phyloP scores from a whole-genome alignment of 1,140 invertebrate species.

The Philaenus spumarius region DNA sequence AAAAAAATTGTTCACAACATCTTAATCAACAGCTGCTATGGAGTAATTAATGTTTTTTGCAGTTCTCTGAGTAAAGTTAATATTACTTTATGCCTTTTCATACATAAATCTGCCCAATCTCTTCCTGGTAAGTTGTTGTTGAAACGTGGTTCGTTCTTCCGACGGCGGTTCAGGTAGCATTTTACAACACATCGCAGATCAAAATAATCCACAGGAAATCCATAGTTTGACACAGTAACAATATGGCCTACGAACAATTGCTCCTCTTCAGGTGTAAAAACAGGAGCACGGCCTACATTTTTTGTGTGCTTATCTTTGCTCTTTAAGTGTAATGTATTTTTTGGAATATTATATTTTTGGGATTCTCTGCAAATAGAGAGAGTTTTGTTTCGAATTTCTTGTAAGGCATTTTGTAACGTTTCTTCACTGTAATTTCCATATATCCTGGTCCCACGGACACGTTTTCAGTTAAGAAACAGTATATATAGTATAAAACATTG shows the following conservation, averaged over 20 bases:
- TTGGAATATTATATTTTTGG: too few species aligned
- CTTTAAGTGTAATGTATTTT: too few species aligned
- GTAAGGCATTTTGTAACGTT: too few species aligned
- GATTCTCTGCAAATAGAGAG: too few species aligned
- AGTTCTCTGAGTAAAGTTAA: conserved; percentile 22
- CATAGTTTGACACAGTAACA: background rate
- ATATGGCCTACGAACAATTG: background rate
- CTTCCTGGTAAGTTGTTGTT: conserved; percentile 30
- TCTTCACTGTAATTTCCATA: too few species aligned
- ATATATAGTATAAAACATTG: too few species aligned
- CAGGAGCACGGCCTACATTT: too few species aligned
- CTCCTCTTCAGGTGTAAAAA: conserved; percentile 2
- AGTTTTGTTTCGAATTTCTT: too few species aligned
- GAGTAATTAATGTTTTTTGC: conserved; percentile 29
- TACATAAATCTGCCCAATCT: conserved; percentile 28
- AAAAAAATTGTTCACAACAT: conserved; percentile 36
- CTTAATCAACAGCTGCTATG: conserved; percentile 37
- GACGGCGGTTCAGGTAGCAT: conserved; percentile 28
- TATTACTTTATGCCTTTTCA: conserved; percentile 27
- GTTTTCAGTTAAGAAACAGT: too few species aligned
- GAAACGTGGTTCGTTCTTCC: conserved; percentile 21
- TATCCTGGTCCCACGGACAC: too few species aligned
- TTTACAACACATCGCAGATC: background rate
- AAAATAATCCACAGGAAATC: background rate
- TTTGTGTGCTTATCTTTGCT: too few species aligned